These are phyloP conservation scores for Hyposoter didymator DNA, from an alignment of 2,888 invertebrate genomes.

Conservation along the genomic window DNA sequence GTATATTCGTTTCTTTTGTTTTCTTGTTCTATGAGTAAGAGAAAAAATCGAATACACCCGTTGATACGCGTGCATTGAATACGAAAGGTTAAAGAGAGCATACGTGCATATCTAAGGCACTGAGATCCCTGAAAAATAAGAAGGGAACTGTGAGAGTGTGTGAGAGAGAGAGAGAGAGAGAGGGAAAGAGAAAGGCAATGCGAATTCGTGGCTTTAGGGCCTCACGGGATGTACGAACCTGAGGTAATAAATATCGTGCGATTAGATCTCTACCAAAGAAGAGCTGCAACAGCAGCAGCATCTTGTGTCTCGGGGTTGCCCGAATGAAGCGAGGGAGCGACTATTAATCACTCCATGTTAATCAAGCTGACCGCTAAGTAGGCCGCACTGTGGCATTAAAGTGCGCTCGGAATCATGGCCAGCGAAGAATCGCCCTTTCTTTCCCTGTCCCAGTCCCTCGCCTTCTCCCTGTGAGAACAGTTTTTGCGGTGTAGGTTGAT, in stretches of 20 bases:
- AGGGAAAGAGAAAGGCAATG: conserved; percentile 57
- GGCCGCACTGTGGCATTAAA: conserved; percentile 80
- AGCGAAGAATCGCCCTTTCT: conserved; percentile 33
- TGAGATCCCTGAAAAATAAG: conserved; percentile 43
- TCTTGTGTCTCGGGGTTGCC: conserved; percentile 56
- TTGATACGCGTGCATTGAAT: conserved; percentile 19
- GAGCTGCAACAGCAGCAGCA: conserved; percentile 40
- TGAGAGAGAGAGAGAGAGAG: conserved; percentile 9
- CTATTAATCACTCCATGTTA: conserved; percentile 83
- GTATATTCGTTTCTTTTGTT: background rate
- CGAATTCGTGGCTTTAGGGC: conserved; percentile 72
- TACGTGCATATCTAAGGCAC: conserved; percentile 7
- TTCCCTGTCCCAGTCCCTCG: conserved; percentile 16
- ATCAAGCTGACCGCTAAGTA: conserved; percentile 82
- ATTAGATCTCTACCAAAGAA: conserved; percentile 78
- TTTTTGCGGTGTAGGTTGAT: conserved; percentile 33
- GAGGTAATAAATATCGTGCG: conserved; percentile 82
- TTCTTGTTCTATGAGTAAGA: background rate
- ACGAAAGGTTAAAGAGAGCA: background rate
- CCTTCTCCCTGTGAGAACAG: conserved; percentile 25
- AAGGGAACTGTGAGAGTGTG: too few relatives aligned
- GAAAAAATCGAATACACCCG: background rate
- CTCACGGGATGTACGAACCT: conserved; percentile 75
- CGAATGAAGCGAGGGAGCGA: conserved; percentile 74
- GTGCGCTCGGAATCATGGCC: conserved; percentile 72